Conservation (phyloP, 2,113 vertebrate species). For the pig (Sus scrofa) region T2T-Sscrofa CM000827.6:34725501-34726000, state of each 20-base stretch:
- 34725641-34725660: neutral
- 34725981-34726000: neutral
- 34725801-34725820: neutral
- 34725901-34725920: neutral
- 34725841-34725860: neutral
- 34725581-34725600: neutral
- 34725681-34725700: neutral
- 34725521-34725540: neutral
- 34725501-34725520: neutral
- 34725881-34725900: neutral
- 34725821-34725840: no score
- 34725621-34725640: neutral
- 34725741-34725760: neutral
- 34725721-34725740: neutral
- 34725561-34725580: neutral
- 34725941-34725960: neutral
- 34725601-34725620: neutral
- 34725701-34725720: neutral
- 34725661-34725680: conserved; percentile 22
- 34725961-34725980: neutral
- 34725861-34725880: neutral
- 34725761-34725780: neutral
- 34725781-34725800: neutral
- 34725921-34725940: neutral
- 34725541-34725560: neutral